A percentile compares a stretch with the other conserved stretches of the same genome.
Evolutionary conservation across 2,113 vertebrate species (phyloP).

Genomic region (Lichenostomus cassidix): DNA sequence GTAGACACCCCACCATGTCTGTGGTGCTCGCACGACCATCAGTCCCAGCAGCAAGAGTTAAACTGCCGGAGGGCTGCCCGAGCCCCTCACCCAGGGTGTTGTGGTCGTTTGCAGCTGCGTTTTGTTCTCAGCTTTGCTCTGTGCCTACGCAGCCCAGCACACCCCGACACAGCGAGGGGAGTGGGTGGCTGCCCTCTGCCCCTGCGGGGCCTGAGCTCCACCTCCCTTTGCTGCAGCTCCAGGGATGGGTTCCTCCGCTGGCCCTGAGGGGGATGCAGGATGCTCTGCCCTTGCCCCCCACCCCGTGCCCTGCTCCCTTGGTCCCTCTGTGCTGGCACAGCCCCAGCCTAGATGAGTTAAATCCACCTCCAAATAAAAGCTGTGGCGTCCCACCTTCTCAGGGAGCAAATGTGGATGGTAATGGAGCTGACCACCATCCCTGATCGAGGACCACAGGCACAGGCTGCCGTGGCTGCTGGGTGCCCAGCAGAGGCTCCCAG

Average conservation of each 20-base stretch:
- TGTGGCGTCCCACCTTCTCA: rapidly evolving
- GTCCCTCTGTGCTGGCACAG: neutral
- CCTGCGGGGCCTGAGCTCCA: rapidly evolving
- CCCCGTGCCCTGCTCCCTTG: neutral
- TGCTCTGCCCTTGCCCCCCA: neutral
- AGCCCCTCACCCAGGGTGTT: neutral
- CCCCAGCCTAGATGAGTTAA: neutral
- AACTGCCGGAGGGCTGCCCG: neutral
- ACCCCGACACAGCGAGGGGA: rapidly evolving
- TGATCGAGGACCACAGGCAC: rapidly evolving
- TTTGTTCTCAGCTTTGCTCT: neutral
- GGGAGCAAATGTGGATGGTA: neutral
- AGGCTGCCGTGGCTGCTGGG: neutral
- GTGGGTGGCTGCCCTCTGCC: neutral
- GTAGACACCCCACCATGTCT: rapidly evolving
- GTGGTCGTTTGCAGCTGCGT: neutral
- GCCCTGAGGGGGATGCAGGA: neutral
- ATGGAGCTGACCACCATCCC: neutral
- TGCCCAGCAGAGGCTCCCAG: neutral
- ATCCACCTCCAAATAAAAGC: neutral
- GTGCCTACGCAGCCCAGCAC: neutral
- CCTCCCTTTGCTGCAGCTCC: rapidly evolving
- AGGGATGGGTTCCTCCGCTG: rapidly evolving
- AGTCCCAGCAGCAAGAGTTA: neutral
- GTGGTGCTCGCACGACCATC: rapidly evolving